Evolutionary conservation across 37 sponge, comb jelly and placozoan species (phyloP).

Genomic region (Cladorhizidae sp.): DNA sequence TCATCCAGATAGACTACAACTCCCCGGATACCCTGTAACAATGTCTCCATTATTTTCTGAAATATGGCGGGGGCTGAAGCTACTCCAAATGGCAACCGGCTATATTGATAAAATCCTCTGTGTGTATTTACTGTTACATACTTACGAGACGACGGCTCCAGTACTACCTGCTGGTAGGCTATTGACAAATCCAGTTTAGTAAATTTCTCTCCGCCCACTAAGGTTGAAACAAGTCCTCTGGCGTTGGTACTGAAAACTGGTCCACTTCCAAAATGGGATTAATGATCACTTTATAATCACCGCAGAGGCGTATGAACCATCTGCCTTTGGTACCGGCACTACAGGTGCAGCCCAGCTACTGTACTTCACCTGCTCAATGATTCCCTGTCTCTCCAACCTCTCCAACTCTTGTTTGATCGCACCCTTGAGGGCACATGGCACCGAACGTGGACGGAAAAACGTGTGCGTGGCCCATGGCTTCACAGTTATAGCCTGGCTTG

Average conservation of each 20-base stretch:
- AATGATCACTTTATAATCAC: conserved; percentile 30
- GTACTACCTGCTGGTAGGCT: conserved; percentile 26
- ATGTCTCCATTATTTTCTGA: conserved; percentile 36
- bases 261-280: conserved; percentile 17
- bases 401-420: background rate
- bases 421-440: conserved; percentile 1
- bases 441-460: no score
- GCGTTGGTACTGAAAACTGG: conserved; percentile 15
- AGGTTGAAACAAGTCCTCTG: conserved; percentile 13
- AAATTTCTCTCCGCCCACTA: conserved; percentile 18
- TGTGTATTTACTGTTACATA: no score
- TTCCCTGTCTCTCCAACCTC: background rate
- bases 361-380: conserved; percentile 15
- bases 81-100: conserved; percentile 44
- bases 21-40: conserved; percentile 3
- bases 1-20: conserved; percentile 30
- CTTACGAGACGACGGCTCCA: conserved; percentile 5
- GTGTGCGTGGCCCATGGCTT: no score
- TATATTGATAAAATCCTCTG: conserved; percentile 27
- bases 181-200: conserved; percentile 26
- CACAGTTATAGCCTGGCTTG: no score
- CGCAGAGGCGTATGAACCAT: conserved; percentile 8
- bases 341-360: conserved; percentile 26
- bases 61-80: conserved; percentile 43
- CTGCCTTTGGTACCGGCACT: conserved; percentile 22